Conservation (phyloP, 2,113 vertebrate genomes). For the Nibea coibor region DNA sequence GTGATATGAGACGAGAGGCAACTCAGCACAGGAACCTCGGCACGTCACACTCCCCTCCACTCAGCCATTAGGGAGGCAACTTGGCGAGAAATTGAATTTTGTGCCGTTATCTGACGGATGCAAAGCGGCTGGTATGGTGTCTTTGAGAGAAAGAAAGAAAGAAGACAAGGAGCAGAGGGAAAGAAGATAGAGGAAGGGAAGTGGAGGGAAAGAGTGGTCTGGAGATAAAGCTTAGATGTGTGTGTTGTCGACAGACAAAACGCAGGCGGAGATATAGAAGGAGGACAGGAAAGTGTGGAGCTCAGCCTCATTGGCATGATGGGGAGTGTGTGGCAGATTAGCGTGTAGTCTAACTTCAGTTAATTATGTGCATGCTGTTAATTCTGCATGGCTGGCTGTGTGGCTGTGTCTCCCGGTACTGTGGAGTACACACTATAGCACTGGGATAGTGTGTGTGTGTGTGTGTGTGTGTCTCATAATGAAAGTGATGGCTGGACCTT, state of each 20-base stretch:
- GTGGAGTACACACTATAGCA: neutral
- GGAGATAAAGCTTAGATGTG: constrained; percentile 33
- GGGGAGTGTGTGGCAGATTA: constrained; percentile 52
- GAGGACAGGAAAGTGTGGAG: constrained; percentile 19
- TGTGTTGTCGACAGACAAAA: constrained; percentile 45
- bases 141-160: constrained; percentile 40
- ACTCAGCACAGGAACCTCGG: constrained; percentile 11
- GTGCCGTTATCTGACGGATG: constrained; percentile 73
- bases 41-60: constrained; percentile 9
- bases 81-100: constrained; percentile 81
- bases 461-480: constrained; percentile 50
- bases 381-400: constrained; percentile 53
- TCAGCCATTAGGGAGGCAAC: constrained; percentile 76
- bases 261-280: constrained; percentile 26
- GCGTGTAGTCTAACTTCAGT: constrained; percentile 53
- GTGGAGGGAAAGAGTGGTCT: constrained; percentile 24
- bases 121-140: constrained; percentile 61
- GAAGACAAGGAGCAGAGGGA: constrained; percentile 16
- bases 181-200: constrained; percentile 2
- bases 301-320: constrained; percentile 60
- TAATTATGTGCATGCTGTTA: constrained; percentile 70
- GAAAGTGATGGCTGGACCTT: constrained; percentile 68
- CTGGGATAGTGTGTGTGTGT: constrained; percentile 24
- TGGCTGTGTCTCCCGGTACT: constrained; percentile 44
- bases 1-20: constrained; percentile 20